phyloP scores from a whole-genome alignment of 2,797 vertebrate genomes.

The Sebastes trivittatus region DNA sequence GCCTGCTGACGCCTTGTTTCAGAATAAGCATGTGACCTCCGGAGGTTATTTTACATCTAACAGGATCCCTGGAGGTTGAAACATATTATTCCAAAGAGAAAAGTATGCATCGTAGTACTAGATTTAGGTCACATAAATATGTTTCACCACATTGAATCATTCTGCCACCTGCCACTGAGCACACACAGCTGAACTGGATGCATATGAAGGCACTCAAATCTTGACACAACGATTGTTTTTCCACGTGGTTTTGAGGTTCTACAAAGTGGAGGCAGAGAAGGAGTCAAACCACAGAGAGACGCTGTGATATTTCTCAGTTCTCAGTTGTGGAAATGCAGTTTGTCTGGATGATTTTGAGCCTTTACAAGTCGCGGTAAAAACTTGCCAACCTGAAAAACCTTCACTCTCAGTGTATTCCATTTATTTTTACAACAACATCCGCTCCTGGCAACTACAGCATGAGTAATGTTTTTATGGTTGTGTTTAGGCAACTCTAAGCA shows the following conservation, averaged over 20 bases:
- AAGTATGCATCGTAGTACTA: background rate
- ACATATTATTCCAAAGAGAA: background rate
- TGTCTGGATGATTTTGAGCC: background rate
- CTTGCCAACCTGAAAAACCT: background rate
- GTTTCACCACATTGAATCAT: background rate
- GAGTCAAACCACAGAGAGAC: conserved; percentile 26
- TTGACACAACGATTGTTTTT: conserved; percentile 6
- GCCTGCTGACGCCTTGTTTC: background rate
- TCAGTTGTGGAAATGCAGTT: background rate
- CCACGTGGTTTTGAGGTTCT: conserved; percentile 26
- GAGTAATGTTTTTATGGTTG: background rate
- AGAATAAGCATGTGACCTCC: background rate
- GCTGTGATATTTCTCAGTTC: background rate
- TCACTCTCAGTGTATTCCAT: background rate
- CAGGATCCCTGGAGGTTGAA: background rate
- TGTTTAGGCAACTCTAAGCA: background rate
- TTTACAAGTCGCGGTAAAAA: background rate
- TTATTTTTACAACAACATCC: background rate
- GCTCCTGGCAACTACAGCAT: background rate
- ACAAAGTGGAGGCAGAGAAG: conserved; percentile 1
- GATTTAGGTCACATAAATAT: conserved; percentile 3
- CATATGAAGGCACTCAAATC: conserved; percentile 9
- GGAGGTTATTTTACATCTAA: background rate
- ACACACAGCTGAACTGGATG: background rate
- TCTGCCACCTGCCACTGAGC: conserved; percentile 2